phyloP scores from a whole-genome alignment of 2,113 vertebrate species.

The Heptranchias perlo region DNA sequence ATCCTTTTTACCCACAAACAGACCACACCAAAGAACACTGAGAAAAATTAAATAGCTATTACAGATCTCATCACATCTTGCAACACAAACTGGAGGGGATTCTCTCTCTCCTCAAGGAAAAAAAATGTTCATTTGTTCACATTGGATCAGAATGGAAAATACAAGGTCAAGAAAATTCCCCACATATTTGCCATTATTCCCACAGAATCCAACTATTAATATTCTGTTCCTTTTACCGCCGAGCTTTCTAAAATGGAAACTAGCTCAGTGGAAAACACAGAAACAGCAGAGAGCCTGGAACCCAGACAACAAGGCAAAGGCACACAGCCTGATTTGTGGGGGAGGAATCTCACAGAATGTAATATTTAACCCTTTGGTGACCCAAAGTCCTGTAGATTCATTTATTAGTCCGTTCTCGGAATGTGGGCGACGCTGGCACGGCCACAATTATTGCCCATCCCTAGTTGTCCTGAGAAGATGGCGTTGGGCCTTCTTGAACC shows the following conservation, averaged over 20 bases:
- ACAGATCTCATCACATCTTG: neutral
- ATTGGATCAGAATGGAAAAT: neutral
- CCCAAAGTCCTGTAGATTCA: neutral
- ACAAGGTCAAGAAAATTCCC: neutral
- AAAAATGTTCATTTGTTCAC: neutral
- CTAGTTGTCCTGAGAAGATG: neutral
- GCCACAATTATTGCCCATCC: neutral
- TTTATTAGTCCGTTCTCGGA: neutral
- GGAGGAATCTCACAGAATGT: neutral
- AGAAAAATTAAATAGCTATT: neutral
- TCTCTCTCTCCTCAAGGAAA: neutral
- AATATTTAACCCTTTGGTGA: neutral
- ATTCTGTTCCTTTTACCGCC: neutral
- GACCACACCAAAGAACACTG: neutral
- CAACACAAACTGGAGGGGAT: neutral
- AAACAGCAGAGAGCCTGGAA: neutral
- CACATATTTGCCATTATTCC: conserved; percentile 15
- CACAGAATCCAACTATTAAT: neutral
- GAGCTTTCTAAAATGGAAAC: neutral
- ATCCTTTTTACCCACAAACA: neutral
- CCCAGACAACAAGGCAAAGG: neutral
- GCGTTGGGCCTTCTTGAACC: neutral
- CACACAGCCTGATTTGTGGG: neutral
- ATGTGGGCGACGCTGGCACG: neutral
- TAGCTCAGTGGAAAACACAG: neutral